These are phyloP conservation scores for Drosophila ananassae DNA, from an alignment of 1,140 invertebrate genomes.

Conservation along the genomic window DNA sequence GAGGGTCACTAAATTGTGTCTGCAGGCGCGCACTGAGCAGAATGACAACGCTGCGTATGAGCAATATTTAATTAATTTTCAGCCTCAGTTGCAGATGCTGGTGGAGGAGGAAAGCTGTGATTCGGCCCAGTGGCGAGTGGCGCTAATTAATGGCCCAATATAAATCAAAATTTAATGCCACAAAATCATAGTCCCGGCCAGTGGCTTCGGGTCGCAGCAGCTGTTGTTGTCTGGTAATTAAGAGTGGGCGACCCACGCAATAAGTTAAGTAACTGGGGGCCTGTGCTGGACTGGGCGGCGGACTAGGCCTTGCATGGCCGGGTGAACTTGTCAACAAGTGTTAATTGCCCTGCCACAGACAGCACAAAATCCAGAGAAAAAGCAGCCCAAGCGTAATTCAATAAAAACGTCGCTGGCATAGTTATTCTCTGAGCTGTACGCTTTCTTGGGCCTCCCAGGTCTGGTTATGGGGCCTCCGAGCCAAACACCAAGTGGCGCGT, in stretches of 20 bases:
- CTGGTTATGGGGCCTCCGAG: constrained; percentile 8
- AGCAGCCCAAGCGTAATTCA: constrained; percentile 12
- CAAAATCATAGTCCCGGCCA: constrained; percentile 56
- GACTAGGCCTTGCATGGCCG: constrained; percentile 42
- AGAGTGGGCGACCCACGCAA: constrained; percentile 55
- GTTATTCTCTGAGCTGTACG: constrained; percentile 11
- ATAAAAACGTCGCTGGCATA: constrained; percentile 31
- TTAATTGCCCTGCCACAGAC: constrained; percentile 62
- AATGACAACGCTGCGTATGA: constrained; percentile 21
- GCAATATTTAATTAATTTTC: constrained; percentile 63
- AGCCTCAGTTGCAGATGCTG: constrained; percentile 15
- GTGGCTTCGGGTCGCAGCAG: constrained; percentile 10
- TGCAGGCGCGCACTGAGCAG: constrained; percentile 20
- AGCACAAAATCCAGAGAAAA: constrained; percentile 22
- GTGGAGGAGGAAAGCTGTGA: constrained; percentile 12
- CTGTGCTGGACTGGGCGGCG: constrained; percentile 4
- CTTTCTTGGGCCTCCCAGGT: background rate
- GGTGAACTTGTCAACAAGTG: constrained; percentile 78
- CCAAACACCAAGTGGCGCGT: constrained; percentile 7
- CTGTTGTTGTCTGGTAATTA: constrained; percentile 15
- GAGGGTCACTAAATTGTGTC: constrained; percentile 62
- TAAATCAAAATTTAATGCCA: constrained; percentile 74
- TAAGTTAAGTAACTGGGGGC: constrained; percentile 46
- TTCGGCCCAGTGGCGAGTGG: constrained; percentile 20
- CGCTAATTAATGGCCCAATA: constrained; percentile 64